Conservation (phyloP, 2,888 invertebrate genomes). For the Uloborus plumipes region DNA sequence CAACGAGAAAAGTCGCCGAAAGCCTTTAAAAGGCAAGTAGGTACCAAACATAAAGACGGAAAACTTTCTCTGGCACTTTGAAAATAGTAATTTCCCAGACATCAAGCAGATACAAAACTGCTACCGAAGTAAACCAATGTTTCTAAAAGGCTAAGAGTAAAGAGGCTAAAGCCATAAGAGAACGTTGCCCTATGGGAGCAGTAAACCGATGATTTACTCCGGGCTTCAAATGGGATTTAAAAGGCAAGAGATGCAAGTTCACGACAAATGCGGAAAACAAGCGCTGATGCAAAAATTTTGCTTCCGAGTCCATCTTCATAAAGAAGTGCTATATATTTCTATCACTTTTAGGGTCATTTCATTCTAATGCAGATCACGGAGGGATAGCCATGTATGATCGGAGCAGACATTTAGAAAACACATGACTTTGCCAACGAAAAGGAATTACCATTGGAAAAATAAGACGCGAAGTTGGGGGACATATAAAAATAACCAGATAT, state of each 20-base stretch:
- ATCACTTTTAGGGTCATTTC: constrained; percentile 45
- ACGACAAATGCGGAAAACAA: constrained; percentile 23
- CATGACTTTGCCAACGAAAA: too few relatives aligned
- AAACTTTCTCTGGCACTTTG: constrained; percentile 28
- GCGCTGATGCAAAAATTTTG: constrained; percentile 10
- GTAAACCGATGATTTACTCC: constrained; percentile 53
- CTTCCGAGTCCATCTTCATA: constrained; percentile 18
- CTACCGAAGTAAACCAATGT: constrained; percentile 48
- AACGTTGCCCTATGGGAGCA: constrained; percentile 29
- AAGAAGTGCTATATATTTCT: constrained; percentile 23
- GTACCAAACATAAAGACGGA: constrained; percentile 10
- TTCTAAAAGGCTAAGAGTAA: constrained; percentile 31
- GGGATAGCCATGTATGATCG: constrained; percentile 28
- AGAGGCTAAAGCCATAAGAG: constrained; percentile 12
- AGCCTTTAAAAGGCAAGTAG: constrained; percentile 18
- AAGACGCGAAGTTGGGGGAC: too few relatives aligned
- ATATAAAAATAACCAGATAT: too few relatives aligned
- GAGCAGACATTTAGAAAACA: background rate
- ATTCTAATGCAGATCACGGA: constrained; percentile 32
- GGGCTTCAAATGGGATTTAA: constrained; percentile 37
- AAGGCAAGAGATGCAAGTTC: constrained; percentile 14
- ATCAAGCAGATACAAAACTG: constrained; percentile 41
- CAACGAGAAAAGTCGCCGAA: constrained; percentile 16
- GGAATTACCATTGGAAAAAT: too few relatives aligned
- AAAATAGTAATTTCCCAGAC: constrained; percentile 34